phyloP scores from a whole-genome alignment of 1,140 invertebrate genomes.

The Leptoteleia sp. region DNA sequence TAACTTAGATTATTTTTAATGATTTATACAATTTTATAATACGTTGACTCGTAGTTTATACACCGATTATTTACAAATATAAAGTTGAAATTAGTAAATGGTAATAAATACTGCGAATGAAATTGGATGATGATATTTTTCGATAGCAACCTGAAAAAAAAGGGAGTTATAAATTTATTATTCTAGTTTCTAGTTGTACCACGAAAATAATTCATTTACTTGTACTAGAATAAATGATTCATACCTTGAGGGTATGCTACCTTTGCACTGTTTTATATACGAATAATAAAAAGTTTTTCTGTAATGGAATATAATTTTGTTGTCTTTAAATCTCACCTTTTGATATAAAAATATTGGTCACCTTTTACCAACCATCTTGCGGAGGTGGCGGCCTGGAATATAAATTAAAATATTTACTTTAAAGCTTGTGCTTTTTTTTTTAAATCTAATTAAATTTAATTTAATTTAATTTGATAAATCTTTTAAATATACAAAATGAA shows the following conservation, averaged over 20 bases:
- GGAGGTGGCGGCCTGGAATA: constrained; percentile 70
- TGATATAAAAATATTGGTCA: background rate
- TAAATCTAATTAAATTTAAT: too few relatives aligned
- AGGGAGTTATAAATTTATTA: too few relatives aligned
- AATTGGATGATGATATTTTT: background rate
- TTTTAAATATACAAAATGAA: too few relatives aligned
- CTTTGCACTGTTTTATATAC: too few relatives aligned
- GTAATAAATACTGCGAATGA: constrained; percentile 22
- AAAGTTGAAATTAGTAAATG: constrained; percentile 3
- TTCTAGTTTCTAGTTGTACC: too few relatives aligned
- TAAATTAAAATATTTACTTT: background rate
- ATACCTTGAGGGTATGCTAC: too few relatives aligned
- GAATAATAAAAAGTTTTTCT: too few relatives aligned
- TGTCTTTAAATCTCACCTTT: background rate
- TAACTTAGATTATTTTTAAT: background rate
- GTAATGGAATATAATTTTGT: too few relatives aligned
- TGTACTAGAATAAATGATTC: too few relatives aligned
- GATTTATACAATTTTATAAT: constrained; percentile 29
- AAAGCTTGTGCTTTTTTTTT: background rate
- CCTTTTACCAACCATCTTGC: constrained; percentile 71
- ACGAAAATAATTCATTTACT: too few relatives aligned
- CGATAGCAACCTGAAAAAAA: background rate
- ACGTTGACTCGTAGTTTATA: constrained; percentile 1
- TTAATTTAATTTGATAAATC: too few relatives aligned
- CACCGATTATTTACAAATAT: constrained; percentile 24